Conservation (phyloP, 1,140 invertebrate species). For the Cyclargus thomasi region DNA sequence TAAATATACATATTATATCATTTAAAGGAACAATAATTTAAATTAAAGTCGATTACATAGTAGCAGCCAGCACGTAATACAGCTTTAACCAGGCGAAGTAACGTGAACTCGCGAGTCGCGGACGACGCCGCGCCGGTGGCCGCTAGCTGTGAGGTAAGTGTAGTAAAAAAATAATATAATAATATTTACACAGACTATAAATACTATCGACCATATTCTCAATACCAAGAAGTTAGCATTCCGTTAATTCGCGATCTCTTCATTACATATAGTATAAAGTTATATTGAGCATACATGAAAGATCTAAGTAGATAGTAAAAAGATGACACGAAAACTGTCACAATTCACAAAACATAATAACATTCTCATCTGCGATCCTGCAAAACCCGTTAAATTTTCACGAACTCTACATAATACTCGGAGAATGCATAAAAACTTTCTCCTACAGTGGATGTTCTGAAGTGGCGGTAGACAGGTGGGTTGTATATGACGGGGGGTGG, state of each 20-base stretch:
- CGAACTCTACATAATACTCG: slow-evolving; percentile 9
- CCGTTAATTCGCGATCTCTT: too few species aligned
- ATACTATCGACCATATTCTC: too few species aligned
- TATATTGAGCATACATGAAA: slow-evolving; percentile 32
- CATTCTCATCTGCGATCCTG: too few species aligned
- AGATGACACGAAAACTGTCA: neutral
- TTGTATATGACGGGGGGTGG: slow-evolving; percentile 43
- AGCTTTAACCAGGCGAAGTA: slow-evolving; percentile 62
- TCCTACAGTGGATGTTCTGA: slow-evolving; percentile 29
- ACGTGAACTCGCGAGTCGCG: slow-evolving; percentile 48
- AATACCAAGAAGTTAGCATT: too few species aligned
- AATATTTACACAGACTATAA: too few species aligned
- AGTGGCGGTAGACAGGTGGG: slow-evolving; percentile 48
- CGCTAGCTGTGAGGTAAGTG: slow-evolving; percentile 58
- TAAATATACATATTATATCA: slow-evolving; percentile 26
- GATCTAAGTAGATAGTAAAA: slow-evolving; percentile 19
- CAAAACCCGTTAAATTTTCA: neutral
- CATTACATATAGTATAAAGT: too few species aligned
- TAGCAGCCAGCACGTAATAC: slow-evolving; percentile 58
- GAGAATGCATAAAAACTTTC: slow-evolving; percentile 24
- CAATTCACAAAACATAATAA: neutral
- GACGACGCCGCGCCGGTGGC: slow-evolving; percentile 26
- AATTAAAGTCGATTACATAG: slow-evolving; percentile 58
- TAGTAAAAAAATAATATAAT: too few species aligned
- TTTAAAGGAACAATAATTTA: slow-evolving; percentile 29